A percentile compares a stretch with the other conserved stretches of the same genome.
Evolutionary conservation across 2,888 invertebrate genomes (phyloP).

Genomic region (Drosophila vallismaia): DNA sequence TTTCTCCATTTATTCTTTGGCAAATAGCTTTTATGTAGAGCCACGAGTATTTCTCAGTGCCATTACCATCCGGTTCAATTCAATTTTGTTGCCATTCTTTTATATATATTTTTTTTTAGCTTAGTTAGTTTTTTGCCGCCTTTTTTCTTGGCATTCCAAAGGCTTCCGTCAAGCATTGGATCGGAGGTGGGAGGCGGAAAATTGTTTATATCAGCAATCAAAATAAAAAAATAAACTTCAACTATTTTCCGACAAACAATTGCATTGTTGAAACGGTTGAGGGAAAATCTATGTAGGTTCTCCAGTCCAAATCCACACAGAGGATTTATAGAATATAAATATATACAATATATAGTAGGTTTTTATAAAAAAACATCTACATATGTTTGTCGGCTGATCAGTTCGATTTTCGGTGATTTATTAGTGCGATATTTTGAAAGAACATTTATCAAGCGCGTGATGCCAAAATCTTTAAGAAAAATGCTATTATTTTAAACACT

Average conservation of each 20-base stretch:
- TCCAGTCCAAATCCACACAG: conserved; percentile 1
- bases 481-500: background rate
- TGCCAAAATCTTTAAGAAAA: background rate
- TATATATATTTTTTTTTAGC: background rate
- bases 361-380: conserved; percentile 5
- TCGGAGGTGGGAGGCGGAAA: conserved; percentile 7
- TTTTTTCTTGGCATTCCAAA: conserved; percentile 58
- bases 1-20: conserved; percentile 15
- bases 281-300: conserved; percentile 16
- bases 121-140: conserved; percentile 21
- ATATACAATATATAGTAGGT: conserved; percentile 1
- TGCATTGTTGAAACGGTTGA: conserved; percentile 37
- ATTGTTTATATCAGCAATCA: conserved; percentile 72
- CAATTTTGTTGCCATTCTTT: conserved; percentile 10
- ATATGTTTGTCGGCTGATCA: conserved; percentile 34
- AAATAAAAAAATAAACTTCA: conserved; percentile 76
- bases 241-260: conserved; percentile 58
- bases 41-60: conserved; percentile 34
- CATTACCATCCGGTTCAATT: conserved; percentile 48
- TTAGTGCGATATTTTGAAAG: conserved; percentile 60
- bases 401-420: conserved; percentile 54
- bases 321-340: conserved; percentile 22
- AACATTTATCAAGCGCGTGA: conserved; percentile 35
- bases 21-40: conserved; percentile 38
- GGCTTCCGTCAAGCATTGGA: conserved; percentile 69